Evolutionary conservation across 2,113 vertebrate species (phyloP).

Genomic region (Corydoras maculifer): DNA sequence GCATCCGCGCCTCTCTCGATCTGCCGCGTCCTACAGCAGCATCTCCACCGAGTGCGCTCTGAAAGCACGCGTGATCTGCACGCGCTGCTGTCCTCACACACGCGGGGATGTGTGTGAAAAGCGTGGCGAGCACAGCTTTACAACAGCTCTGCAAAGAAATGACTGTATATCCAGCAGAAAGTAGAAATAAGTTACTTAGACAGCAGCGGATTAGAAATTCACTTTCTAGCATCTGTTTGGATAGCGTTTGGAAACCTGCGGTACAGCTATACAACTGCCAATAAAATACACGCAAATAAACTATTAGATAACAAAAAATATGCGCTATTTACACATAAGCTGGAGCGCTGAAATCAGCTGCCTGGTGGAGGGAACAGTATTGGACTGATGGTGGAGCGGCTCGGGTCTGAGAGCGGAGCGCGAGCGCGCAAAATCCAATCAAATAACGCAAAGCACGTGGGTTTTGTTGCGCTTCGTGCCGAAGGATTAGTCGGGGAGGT

Average conservation of each 20-base stretch:
- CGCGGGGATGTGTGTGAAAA: background rate
- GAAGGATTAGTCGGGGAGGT: slow-evolving; percentile 35
- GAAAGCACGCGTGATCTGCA: background rate
- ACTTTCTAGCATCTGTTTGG: no score
- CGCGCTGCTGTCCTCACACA: background rate
- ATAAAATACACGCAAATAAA: no score
- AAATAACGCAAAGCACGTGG: slow-evolving; percentile 21
- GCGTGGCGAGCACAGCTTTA: background rate
- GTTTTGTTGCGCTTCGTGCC: slow-evolving; percentile 43
- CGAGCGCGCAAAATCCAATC: background rate
- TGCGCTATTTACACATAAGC: no score
- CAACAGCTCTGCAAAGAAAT: background rate
- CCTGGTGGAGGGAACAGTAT: no score
- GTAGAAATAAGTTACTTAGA: background rate
- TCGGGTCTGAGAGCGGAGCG: no score
- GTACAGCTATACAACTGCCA: no score
- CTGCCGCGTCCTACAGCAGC: no score
- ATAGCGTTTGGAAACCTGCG: no score
- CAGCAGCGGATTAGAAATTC: no score
- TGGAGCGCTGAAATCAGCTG: no score
- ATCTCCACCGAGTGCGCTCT: background rate
- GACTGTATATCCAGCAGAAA: background rate
- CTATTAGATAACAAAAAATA: no score
- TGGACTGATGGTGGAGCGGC: no score
- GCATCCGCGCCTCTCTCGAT: background rate